Evolutionary conservation across 2,888 invertebrate genomes (phyloP), one percentile per base, ranked within the genome.

Genomic region (Isoperla grammatica): DNA sequence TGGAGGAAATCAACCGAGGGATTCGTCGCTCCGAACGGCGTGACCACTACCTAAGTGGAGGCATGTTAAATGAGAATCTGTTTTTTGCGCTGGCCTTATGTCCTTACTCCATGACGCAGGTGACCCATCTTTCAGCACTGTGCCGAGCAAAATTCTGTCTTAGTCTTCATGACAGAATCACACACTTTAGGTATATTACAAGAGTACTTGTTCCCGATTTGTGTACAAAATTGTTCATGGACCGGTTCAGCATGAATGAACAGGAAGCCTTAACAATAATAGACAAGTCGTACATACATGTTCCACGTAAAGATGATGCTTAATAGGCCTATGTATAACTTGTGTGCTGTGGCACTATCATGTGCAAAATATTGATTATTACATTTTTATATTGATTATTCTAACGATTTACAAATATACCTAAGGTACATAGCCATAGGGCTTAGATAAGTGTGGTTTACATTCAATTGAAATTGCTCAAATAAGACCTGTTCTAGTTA

Each of bases 191-290:
- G 8, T 53, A 53, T 20, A 19, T 53, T 12, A 37, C 15, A 20
- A 53, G 39, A 19, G 53, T 53, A 5, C 53, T 53, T 3, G 2
- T 53, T 19, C 53, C 53, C 11, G 53, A 53, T 5, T 9, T 53
- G 3, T 35, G 37, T 17, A 53, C 37, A 11, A 37, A 53, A 9
- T 15, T 53, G 9, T 53, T 53, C 20, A 53, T 53, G 53, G 39
- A 53, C 11, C 8, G 20, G 39, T 39, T 39, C 39, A n/a, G 39
- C 13, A 15, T 53, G 13, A 37, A 19, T 19, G 15, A 53, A 17
- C 8, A 53, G n/a, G 53, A 53, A 20, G 15, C 53, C 11, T 13
- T 53, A 2, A 37, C 35, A 6, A 53, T 12, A n/a, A 53, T 53
- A 4, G 19, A 39, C 17, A 39, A 39, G 5, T 5, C 37, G 39